These are phyloP conservation scores for Stylophora pistillata DNA, from an alignment of 64 coral and sea anemone species.

Conservation along the genomic window DNA sequence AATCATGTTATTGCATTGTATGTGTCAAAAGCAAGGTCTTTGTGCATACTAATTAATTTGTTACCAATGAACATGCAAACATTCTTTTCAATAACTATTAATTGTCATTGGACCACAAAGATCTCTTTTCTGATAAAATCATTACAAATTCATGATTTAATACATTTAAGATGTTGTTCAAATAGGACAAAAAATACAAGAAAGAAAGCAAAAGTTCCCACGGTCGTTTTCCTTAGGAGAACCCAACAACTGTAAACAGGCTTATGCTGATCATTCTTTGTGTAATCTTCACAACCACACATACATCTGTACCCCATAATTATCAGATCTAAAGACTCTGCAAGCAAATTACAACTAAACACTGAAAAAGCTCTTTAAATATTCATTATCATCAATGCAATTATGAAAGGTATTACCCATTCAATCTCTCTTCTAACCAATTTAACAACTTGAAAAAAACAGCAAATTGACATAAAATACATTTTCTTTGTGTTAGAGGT, in stretches of 20 bases:
- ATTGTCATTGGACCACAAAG: neutral
- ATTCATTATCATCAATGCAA: slow-evolving; percentile 1
- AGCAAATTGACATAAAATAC: neutral
- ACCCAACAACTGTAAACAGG: too few relatives aligned
- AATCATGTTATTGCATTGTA: neutral
- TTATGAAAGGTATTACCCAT: neutral
- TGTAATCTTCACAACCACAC: too few relatives aligned
- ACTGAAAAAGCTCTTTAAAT: neutral
- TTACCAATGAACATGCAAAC: slow-evolving; percentile 6
- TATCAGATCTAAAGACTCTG: neutral
- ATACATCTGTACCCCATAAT: neutral
- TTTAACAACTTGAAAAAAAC: neutral
- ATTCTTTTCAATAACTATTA: neutral
- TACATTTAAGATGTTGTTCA: neutral
- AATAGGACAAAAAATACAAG: too few relatives aligned
- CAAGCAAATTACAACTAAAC: neutral
- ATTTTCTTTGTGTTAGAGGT: slow-evolving; percentile 6
- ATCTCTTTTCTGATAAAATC: neutral
- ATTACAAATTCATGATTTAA: neutral
- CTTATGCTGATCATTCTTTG: too few relatives aligned
- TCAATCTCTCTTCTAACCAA: neutral
- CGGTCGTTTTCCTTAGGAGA: too few relatives aligned
- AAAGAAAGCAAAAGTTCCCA: too few relatives aligned
- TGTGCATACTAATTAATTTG: neutral
- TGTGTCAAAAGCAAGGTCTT: neutral